Conservation (phyloP, 2,797 vertebrate genomes). For the Cryptoprocta ferox region DNA sequence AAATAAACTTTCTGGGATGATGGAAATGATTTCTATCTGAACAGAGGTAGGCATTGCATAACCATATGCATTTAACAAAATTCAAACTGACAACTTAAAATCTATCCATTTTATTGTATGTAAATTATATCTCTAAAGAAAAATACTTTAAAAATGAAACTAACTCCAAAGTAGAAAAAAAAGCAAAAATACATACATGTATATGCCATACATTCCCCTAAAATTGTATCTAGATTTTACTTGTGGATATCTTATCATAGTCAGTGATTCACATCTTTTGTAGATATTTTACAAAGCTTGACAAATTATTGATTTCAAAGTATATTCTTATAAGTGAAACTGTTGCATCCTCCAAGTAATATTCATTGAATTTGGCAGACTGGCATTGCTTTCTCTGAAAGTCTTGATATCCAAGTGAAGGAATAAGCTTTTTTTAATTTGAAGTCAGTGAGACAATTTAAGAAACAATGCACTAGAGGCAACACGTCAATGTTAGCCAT, state of each 20-base stretch:
- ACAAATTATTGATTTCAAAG: conserved; percentile 16
- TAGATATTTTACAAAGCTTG: background rate
- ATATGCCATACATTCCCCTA: background rate
- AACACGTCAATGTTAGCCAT: background rate
- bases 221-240: background rate
- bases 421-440: background rate
- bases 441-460: background rate
- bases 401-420: background rate
- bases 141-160: background rate
- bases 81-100: background rate
- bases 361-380: background rate
- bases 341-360: background rate
- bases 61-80: background rate
- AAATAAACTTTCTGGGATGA: background rate
- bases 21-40: background rate
- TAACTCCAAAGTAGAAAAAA: background rate
- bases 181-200: background rate
- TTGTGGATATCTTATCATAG: background rate
- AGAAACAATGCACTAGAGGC: background rate
- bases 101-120: background rate
- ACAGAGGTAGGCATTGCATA: background rate
- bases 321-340: background rate
- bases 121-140: background rate
- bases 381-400: background rate
- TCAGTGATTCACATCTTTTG: background rate